Base-by-base conservation (phyloP, 1,140 invertebrate genomes). In the Drosophila lini region DNA sequence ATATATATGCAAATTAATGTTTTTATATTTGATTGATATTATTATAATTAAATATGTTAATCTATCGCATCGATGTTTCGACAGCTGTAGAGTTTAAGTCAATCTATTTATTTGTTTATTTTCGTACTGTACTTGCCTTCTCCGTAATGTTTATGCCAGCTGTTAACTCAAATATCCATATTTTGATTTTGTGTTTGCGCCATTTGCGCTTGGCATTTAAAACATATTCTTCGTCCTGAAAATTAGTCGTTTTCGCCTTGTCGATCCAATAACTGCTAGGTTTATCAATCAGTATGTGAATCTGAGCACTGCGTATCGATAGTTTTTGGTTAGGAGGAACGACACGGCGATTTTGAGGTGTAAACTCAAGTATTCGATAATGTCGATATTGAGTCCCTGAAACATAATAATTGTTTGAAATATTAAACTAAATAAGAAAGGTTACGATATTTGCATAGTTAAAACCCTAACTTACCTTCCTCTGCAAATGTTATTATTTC, bases 401-500 rank as follows among this genome's bases (percentile, higher is more conserved):
- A 65, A 80, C 7, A 75, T 31, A 11, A 53, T 47, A 47, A 25
- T 47, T 15, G 9, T 9, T 42, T 3, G 8, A 3, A 8, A 16
- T 41, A 36, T 36, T 36, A 41, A 40, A 8, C 3, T n/a, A n/a
- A 40, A 40, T 40, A 19, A 9, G 16, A 3, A 11, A 4, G 19
- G 11, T 6, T 45, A 7, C 6, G 3, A 22, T 45, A 25, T 22
- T 45, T 6, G 5, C 22, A 15, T 6, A n/a, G 11, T 3, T 45
- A 3, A 45, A n/a, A 13, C 3, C 7, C 15, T 31, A 22, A 70
- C 94, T 94, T 93, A 96, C 96, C 96, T 93, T 95, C 95, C 91
- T 97, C 96, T 6, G 96, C 96, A 89, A 97, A 97, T 13, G 95
- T 95, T 78, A 97, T 96, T 80, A 97, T 96, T 92, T 97, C 96